phyloP scores from a whole-genome alignment of 1,140 invertebrate species.

The Cephus cinctus region DNA sequence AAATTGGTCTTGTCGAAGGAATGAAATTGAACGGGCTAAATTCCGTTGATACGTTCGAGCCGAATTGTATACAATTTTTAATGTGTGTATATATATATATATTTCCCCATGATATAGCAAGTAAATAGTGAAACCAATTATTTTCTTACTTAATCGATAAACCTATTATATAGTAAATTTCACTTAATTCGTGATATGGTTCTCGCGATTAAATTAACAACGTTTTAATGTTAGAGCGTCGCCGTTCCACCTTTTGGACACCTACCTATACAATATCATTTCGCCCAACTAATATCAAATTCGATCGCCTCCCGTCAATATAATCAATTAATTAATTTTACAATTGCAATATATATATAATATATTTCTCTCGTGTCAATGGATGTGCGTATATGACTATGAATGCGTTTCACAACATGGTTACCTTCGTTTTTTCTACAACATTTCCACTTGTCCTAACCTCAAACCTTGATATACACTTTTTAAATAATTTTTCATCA shows the following conservation, averaged over 20 bases:
- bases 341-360: background rate
- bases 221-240: slow-evolving; percentile 8
- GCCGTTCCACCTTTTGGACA: background rate
- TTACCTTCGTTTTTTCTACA: too few relatives aligned
- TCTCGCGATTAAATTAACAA: slow-evolving; percentile 21
- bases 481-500: too few relatives aligned
- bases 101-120: slow-evolving; percentile 25
- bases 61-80: background rate
- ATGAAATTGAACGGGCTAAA: background rate
- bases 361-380: background rate
- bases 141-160: slow-evolving; percentile 7
- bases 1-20: too few relatives aligned
- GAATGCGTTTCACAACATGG: too few relatives aligned
- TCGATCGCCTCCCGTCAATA: too few relatives aligned
- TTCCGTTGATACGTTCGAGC: background rate
- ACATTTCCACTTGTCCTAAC: too few relatives aligned
- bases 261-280: background rate
- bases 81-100: slow-evolving; percentile 11
- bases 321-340: background rate
- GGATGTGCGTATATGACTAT: too few relatives aligned
- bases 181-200: slow-evolving; percentile 39
- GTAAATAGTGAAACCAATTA: slow-evolving; percentile 30
- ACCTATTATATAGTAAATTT: slow-evolving; percentile 28
- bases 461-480: too few relatives aligned
- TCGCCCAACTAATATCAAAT: background rate